Evolutionary conservation across 2,113 vertebrate species (phyloP).

Genomic region (Labrus mixtus): DNA sequence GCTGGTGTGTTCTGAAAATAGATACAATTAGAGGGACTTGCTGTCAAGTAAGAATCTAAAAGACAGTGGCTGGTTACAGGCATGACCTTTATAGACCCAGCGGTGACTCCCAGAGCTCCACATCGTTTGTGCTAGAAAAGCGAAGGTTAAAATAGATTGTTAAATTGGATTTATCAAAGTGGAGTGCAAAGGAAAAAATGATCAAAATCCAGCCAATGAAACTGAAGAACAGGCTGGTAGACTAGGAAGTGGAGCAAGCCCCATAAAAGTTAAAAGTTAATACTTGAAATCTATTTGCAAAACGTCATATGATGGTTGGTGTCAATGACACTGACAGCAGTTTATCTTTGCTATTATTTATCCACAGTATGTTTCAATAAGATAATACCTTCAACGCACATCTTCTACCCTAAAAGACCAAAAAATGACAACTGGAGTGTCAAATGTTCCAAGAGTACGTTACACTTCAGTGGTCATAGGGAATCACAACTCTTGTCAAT

Average conservation of each 20-base stretch:
- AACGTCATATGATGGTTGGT: background rate
- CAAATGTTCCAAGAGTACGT: background rate
- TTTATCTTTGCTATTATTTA: background rate
- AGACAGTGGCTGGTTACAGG: too few species aligned
- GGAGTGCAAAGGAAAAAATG: constrained; percentile 9
- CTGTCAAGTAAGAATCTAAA: too few species aligned
- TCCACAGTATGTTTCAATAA: too few species aligned
- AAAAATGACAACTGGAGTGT: background rate
- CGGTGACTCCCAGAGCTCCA: constrained; percentile 7
- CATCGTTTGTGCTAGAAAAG: constrained; percentile 20
- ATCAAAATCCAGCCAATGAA: constrained; percentile 30
- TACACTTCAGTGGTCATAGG: background rate
- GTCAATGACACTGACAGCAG: too few species aligned
- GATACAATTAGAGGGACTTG: background rate
- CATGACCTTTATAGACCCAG: constrained; percentile 6
- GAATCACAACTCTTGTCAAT: background rate
- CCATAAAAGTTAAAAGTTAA: background rate
- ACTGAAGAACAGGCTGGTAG: background rate
- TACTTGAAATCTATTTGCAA: constrained; percentile 10
- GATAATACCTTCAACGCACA: background rate
- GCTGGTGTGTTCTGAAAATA: background rate
- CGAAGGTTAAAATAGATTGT: constrained; percentile 30
- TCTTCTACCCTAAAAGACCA: background rate
- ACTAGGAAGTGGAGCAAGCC: background rate
- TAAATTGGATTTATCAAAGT: constrained; percentile 16